Base-by-base conservation (phyloP, 92 coral and sea anemone genomes). In the Parazoanthus darwini region DNA sequence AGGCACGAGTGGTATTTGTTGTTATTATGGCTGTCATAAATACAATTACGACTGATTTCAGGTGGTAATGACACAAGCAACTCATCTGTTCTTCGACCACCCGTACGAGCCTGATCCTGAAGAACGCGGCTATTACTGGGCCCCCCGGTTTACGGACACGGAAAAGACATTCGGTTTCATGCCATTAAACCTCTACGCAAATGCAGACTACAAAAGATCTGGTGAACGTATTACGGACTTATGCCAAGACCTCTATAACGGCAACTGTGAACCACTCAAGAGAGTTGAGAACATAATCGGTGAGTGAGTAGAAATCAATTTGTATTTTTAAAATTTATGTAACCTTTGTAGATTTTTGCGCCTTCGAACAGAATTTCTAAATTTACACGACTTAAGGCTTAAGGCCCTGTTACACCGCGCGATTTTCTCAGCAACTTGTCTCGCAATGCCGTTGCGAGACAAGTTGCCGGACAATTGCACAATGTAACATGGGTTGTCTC, bases 101-200 rank as follows among this genome's bases (percentile, higher is more conserved):
- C 92, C 92, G 9, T 78, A 89, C 73, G 92, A 89, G 79, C 92
- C 92, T 4, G 89, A 89, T 70, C 92, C 92, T 44, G 89, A 89
- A 51, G 92, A 89, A 78, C 92, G 92, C 29, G 92, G 89, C 10
- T 89, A 67, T 36, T 89, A 89, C 81, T 89, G 92, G 92, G 89
- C 92, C 23, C 86, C 92, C 38, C 88, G 92, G 65, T 89, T 67
- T 33, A 89, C 81, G 15, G 89, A 85, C 46, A 85, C 89, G 6
- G 20, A 44, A 37, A 89, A 89, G 65, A 89, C 92, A 37, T 89
- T 89, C 65, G 89, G 92, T 43, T 89, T 75, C 80, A 85, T 85
- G 89, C 92, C 92, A 1, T 78, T 77, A 37, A 78, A 66, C 26
- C 79, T 89, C 23, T 89, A 89, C 86, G 92, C 82, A 18, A 89